Evolutionary conservation across 2,888 invertebrate genomes (phyloP), one percentile per base, ranked within the genome.

Genomic region (Adelphocoris suturalis): DNA sequence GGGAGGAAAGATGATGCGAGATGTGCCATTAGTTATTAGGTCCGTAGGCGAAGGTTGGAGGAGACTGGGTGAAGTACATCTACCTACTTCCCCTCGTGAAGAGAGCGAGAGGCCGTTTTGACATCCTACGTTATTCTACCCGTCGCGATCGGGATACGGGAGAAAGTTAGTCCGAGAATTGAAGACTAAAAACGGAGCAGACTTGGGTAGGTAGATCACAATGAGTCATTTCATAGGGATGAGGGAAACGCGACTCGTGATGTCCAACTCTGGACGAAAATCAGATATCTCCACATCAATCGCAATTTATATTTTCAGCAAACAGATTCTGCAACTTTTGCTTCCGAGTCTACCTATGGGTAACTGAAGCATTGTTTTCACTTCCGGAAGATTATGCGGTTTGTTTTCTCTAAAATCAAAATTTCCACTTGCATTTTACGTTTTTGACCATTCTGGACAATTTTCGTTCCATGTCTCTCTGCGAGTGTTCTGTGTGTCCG

Each of bases 91-190:
- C 12, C 23, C 68, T 68, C 23, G 68, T 12, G 23, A 68, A 23
- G 68, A 68, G 68, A 68, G 68, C 68, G 68, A 23, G 68, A 68
- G 68, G 14, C 11, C 61, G 61, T 68, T 68, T 68, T 23, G 68
- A 23, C 68, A 27, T 68, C 27, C 68, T 68, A 68, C 68, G 68
- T 68, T 0, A 68, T 68, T 23, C 19, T 19, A 61, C 68, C 23
- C 13, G 12, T 23, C 68, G 27, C 23, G 68, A 68, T 68, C 23
- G n/a, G 27, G 68, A 68, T 68, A 68, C 68, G 19, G 19, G 68
- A 68, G 68, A 68, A 68, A 68, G 68, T 68, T 23, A 68, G 68
- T 68, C 68, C 23, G 68, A 68, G 68, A 68, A 68, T 23, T 68
- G 68, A 68, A 68, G 68, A 68, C 68, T 68, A 68, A 68, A 23